Percentiles rank a stretch among this genome's conserved stretches.
Evolutionary conservation across 92 coral and sea anemone species (phyloP).

Genomic region (Porites lobata): DNA sequence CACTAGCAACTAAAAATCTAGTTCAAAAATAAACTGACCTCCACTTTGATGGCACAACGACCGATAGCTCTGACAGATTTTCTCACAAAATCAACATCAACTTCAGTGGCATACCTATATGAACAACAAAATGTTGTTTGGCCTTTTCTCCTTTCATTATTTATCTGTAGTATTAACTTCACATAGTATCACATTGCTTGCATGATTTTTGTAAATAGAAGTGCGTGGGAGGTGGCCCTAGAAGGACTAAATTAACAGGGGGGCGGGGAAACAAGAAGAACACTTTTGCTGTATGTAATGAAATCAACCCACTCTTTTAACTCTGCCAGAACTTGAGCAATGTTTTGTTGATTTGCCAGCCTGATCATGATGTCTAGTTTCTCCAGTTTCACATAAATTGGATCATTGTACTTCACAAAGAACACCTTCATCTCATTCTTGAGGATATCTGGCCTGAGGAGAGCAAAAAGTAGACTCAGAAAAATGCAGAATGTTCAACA

Average conservation of each 20-base stretch:
- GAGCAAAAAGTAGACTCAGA: background rate
- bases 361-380: slow-evolving; percentile 99
- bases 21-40: slow-evolving; percentile 57
- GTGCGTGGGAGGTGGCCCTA: no score
- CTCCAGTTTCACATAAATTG: slow-evolving; percentile 98
- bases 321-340: slow-evolving; percentile 99
- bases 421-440: slow-evolving; percentile 99
- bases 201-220: no score
- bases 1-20: background rate
- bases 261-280: no score
- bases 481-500: background rate
- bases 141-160: background rate
- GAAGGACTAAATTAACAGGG: no score
- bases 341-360: slow-evolving; percentile 96
- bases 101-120: slow-evolving; percentile 97
- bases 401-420: slow-evolving; percentile 99
- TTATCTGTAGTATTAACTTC: background rate
- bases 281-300: no score
- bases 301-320: slow-evolving; percentile 88
- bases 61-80: slow-evolving; percentile 99
- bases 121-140: background rate
- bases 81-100: slow-evolving; percentile 99
- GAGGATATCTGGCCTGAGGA: slow-evolving; percentile 87
- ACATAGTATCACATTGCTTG: no score
- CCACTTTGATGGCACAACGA: slow-evolving; percentile 99